Conservation (phyloP, 1,140 invertebrate genomes). For the Papilio polytes region DNA sequence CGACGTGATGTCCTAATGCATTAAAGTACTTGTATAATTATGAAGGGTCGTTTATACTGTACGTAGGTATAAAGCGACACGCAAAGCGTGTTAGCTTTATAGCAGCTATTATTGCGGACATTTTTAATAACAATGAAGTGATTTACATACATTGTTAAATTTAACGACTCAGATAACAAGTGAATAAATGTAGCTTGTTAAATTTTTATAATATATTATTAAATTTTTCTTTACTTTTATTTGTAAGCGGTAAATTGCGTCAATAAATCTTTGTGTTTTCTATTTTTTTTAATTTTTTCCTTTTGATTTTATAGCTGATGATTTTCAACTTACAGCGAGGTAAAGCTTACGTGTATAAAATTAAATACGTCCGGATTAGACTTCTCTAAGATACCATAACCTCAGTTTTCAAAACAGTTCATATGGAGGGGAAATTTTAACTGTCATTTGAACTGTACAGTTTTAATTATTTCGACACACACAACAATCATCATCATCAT, state of each 20-base stretch:
- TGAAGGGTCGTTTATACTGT: conserved; percentile 32
- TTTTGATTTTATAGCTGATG: background rate
- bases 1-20: conserved; percentile 6
- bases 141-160: conserved; percentile 69
- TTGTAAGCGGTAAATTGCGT: background rate
- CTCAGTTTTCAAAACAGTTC: too few relatives aligned
- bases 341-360: background rate
- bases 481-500: too few relatives aligned
- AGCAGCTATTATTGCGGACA: conserved; percentile 52
- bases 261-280: background rate
- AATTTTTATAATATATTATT: conserved; percentile 35
- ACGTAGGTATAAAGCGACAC: conserved; percentile 41
- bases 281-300: background rate
- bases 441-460: too few relatives aligned
- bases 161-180: conserved; percentile 50
- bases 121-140: conserved; percentile 63
- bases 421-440: too few relatives aligned
- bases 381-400: too few relatives aligned
- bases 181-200: conserved; percentile 45
- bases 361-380: too few relatives aligned
- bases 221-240: conserved; percentile 7
- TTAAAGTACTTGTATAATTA: conserved; percentile 36
- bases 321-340: background rate
- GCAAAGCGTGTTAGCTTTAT: conserved; percentile 58
- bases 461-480: too few relatives aligned